phyloP scores from a whole-genome alignment of 2,888 invertebrate species.

The Anarsia innoxiella region DNA sequence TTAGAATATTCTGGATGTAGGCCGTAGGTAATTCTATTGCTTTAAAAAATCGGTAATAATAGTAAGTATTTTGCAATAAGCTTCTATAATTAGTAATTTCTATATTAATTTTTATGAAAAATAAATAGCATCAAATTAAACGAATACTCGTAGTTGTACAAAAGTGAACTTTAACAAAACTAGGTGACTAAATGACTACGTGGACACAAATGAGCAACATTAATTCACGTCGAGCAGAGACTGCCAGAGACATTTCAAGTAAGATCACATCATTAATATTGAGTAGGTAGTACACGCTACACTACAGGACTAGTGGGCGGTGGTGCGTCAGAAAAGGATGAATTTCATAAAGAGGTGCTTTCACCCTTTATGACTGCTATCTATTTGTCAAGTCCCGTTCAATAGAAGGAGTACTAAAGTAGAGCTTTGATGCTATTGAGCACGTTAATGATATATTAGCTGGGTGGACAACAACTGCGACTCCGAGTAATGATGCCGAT shows the following conservation, averaged over 20 bases:
- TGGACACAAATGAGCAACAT: constrained; percentile 61
- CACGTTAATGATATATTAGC: no score
- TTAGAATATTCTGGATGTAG: no score
- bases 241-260: constrained; percentile 62
- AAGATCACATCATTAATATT: constrained; percentile 73
- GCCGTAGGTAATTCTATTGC: no score
- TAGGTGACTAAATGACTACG: constrained; percentile 47
- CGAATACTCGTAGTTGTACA: no score
- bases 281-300: constrained; percentile 49
- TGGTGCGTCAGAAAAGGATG: constrained; percentile 54
- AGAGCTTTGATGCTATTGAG: no score
- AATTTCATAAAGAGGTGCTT: constrained; percentile 60
- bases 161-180: constrained; percentile 31
- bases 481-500: constrained; percentile 28
- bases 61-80: no score
- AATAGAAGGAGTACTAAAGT: no score
- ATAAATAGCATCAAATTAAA: no score
- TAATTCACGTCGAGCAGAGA: constrained; percentile 63
- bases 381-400: constrained; percentile 47
- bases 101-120: no score
- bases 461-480: no score
- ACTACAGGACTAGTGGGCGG: constrained; percentile 41
- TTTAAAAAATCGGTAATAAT: no score
- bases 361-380: constrained; percentile 64
- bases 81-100: no score